Evolutionary conservation across 2,797 vertebrate genomes (phyloP), one percentile per base, ranked within the genome.

Genomic region (Serranus cabrilla): DNA sequence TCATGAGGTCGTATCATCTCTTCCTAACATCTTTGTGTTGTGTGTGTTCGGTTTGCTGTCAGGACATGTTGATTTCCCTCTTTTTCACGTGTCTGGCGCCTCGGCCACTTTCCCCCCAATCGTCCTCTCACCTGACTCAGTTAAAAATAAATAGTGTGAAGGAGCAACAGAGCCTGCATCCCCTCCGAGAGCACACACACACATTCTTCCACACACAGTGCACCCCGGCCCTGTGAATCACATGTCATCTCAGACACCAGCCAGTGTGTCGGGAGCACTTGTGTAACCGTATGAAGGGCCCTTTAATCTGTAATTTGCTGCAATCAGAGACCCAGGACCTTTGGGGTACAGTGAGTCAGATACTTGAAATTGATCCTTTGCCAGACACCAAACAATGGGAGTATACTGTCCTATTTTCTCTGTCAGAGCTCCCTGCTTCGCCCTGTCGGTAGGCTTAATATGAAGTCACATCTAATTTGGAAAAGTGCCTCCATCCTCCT

Each of bases 301-400:
- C 90, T 90, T 87, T 83, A 82, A 84, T 87, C 83, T 87, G 69
- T 87, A 86, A 91, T 93, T 87, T 88, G 72, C 85, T 84, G 88
- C 90, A 93, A 92, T 93, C 89, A 91, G 80, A 86, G 78, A 82
- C 78, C 86, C 75, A 39, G 54, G 85, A 85, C 86, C 85, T 89
- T 86, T 73, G 45, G 75, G 83, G 70, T 69, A 67, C 75, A 79
- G 45, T 86, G 89, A 87, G 75, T 89, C 87, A 86, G 51, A 81
- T 52, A 71, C 87, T 89, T 89, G 82, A 89, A 85, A 78, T 31
- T 78, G 85, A 92, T 89, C 87, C 56, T 54, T 57, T 20, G 59
- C 61, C 45, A 79, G 69, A 79, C 46, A 47, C 54, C 51, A 55
- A 57, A 66, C 51, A 78, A 62, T 52, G 51, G 74, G 6, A n/a